Percentiles rank a stretch among this genome's conserved stretches.
Evolutionary conservation across 2,113 vertebrate species (phyloP).

Genomic region (Oxygymnocypris stewartii): DNA sequence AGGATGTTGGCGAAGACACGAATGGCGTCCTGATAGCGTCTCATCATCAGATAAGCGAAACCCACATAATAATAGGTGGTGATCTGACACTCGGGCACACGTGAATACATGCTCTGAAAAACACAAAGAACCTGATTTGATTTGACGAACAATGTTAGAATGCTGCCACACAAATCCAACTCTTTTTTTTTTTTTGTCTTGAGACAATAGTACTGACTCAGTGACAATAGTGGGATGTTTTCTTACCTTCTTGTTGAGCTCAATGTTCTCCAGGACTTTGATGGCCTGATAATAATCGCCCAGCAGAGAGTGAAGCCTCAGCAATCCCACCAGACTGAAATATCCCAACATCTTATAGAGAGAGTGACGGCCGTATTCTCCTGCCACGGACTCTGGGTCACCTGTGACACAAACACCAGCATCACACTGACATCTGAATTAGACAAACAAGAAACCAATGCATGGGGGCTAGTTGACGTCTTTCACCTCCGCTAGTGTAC

Average conservation of each 20-base stretch:
- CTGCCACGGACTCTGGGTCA: conserved; percentile 97
- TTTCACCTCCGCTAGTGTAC: conserved; percentile 94
- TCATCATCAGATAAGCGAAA: conserved; percentile 98
- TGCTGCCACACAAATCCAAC: background rate
- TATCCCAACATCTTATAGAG: conserved; percentile 99
- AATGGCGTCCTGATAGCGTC: conserved; percentile 97
- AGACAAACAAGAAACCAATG: background rate
- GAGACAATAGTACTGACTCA: background rate
- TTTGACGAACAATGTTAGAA: no score
- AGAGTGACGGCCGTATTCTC: conserved; percentile 97
- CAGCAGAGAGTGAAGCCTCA: conserved; percentile 93
- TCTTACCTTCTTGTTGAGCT: conserved; percentile 97
- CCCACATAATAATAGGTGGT: conserved; percentile 98
- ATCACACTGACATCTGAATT: background rate
- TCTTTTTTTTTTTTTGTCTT: background rate
- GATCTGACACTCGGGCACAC: conserved; percentile 97
- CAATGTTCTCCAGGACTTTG: conserved; percentile 98
- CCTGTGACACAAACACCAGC: conserved; percentile 71
- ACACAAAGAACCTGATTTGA: background rate
- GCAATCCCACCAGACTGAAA: conserved; percentile 94
- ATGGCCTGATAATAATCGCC: conserved; percentile 99
- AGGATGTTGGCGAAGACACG: conserved; percentile 98
- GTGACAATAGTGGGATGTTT: background rate
- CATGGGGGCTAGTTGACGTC: background rate
- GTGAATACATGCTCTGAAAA: conserved; percentile 94